Evolutionary conservation across 1,140 invertebrate genomes (phyloP), one percentile per base, ranked within the genome.

Genomic region (Drosophila tani): DNA sequence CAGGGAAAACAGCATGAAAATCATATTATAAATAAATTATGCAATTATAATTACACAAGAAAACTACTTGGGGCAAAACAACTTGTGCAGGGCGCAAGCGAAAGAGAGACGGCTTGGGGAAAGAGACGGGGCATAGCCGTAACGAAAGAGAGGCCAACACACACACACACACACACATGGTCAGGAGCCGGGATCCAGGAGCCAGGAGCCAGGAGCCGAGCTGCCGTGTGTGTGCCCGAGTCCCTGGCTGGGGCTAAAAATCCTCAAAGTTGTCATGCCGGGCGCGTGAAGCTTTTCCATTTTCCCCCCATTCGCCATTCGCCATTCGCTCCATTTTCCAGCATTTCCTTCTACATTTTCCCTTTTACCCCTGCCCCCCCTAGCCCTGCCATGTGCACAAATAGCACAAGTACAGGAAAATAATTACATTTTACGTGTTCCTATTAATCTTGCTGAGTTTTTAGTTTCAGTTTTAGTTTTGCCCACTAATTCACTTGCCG

Each of bases 1-100:
- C 46, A 46, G 82, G 60, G 79, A 84, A 87, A 88, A 90, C 78
- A 90, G 84, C 85, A 88, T 88, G 84, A 88, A 88, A 88, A 90
- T 88, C 84, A 88, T 90, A 88, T 88, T 88, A 88, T 88, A 88
- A 90, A 88, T 88, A 88, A 88, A 88, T 88, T 88, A 88, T 88
- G 84, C 81, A 88, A 88, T 88, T 88, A 88, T 90, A 88, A 88
- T 88, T 90, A 88, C 84, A 88, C 84, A 88, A 88, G 84, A 84
- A 90, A 88, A 88, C 85, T 88, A 88, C 85, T 88, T 88, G 85
- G 84, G 85, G 84, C 85, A 66, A 79, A 88, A 85, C 85, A 87
- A 83, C 69, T 83, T 71, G 60, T 77, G 75, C 49, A 40, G 60
- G 27, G 11, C 27, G 15, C 57, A 21, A 66, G 38, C 7, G n/a